phyloP scores from a whole-genome alignment of 2,797 vertebrate species.

The Salmo trutta region DNA sequence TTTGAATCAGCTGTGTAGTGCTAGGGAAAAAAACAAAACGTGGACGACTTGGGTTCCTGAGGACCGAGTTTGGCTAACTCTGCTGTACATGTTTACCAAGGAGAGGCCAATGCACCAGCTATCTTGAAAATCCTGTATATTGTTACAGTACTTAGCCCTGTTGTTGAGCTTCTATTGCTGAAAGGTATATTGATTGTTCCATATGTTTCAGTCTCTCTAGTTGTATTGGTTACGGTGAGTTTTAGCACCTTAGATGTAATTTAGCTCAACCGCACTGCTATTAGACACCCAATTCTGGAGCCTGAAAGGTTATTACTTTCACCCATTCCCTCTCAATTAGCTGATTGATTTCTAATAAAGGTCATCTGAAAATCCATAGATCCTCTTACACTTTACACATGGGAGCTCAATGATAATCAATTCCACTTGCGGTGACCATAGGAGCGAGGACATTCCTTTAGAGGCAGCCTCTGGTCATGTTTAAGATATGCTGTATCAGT shows the following conservation, averaged over 20 bases:
- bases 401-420: slow-evolving; percentile 54
- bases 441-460: slow-evolving; percentile 61
- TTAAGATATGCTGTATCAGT: slow-evolving; percentile 45
- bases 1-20: no score
- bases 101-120: neutral
- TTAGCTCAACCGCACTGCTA: slow-evolving; percentile 20
- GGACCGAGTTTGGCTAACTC: no score
- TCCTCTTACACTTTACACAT: slow-evolving; percentile 44
- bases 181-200: neutral
- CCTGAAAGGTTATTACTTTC: slow-evolving; percentile 53
- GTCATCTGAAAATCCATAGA: slow-evolving; percentile 62
- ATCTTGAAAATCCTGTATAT: neutral
- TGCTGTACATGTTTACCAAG: neutral
- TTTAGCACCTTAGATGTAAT: slow-evolving; percentile 41
- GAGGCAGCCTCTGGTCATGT: slow-evolving; percentile 44
- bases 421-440: slow-evolving; percentile 52
- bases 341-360: slow-evolving; percentile 73
- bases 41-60: no score
- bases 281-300: slow-evolving; percentile 40
- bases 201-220: neutral
- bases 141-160: neutral
- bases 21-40: no score
- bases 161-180: neutral
- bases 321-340: slow-evolving; percentile 71
- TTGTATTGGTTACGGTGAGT: neutral